Evolutionary conservation across 2,797 vertebrate species (phyloP), one percentile per base, ranked within the genome.

Genomic region (Arctocebus calabarensis): DNA sequence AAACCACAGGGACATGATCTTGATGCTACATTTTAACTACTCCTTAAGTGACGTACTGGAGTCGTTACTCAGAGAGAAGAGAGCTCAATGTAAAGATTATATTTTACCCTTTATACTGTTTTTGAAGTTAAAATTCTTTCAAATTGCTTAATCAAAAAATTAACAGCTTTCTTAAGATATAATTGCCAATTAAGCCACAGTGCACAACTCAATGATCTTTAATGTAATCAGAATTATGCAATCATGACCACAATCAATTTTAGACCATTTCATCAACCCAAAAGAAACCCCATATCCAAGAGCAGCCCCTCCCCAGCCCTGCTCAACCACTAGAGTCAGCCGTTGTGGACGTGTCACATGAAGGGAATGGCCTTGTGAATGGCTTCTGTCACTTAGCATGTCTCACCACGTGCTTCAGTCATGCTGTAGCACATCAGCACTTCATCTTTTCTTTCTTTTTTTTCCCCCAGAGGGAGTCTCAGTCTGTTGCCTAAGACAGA

Each of bases 111-210:
- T 70, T 55, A 25, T 32, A 57, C 55, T 84, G 87, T 88, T 7
- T 78, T 10, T 78, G 22, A 95, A 89, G 27, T 70, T 70, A 93
- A 52, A 84, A 75, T 73, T 93, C 11, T 75, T 92, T 77, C 66
- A 83, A 94, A 77, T 5, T 68, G 66, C 78, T 91, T 62, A 77
- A 90, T 64, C 25, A 7, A n/a, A 59, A 66, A 78, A 78, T 22
- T 43, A 73, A 78, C 9, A 92, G 81, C 32, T 78, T 84, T 71
- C 45, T 90, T 84, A 71, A 83, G 10, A 71, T 45, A 78, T 27
- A 92, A 78, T 66, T 48, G 73, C 17, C 27, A 59, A 61, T 48
- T 45, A 84, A 71, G 11, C 52, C 19, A 40, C 62, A 68, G 2
- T 52, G 2, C 5, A 71, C 25, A 61, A 75, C 29, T 64, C 12